Base-by-base conservation (phyloP, 2,888 invertebrate genomes). In the Oegoconia quadripuncta region DNA sequence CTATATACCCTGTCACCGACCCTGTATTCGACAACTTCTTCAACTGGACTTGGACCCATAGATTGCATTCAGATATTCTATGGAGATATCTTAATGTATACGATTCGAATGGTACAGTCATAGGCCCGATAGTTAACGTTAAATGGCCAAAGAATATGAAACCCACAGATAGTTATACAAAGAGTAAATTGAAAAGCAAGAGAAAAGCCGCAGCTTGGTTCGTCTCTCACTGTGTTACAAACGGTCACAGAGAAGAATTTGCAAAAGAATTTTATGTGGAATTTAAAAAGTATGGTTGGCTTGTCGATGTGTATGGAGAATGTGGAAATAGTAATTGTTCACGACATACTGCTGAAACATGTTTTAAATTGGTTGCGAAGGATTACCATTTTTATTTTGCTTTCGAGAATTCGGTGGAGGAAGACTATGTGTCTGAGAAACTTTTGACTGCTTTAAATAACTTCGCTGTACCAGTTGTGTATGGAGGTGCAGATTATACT, bases 391-490 rank as follows among this genome's bases (percentile, higher is more conserved):
- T 66, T 26, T 66, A 64, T 37, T 48, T 66, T n/a, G 49, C 66
- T 1, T 53, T 64, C 13, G 66, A 66, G 37, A 66, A 66, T 32
- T 60, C 62, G 0, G 55, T 64, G 6, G 22, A 50, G 2, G 56
- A 57, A 26, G 65, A 66, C 37, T 32, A 50, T 3, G 58, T 63
- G 13, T 62, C 65, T 3, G 66, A 64, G 42, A 64, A 64, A 35
- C 37, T 66, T 20, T 40, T 63, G 22, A 54, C 45, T 0, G 63
- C 79, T n/a, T 55, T 80, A 34, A 82, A 89, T 54, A 87, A 89
- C 64, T 82, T 89, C 51, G 77, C 90, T 7, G 69, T 91, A n/a
- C 91, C 91, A 0, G 86, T 91, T 8, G 91, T 90, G 14, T 90
- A 89, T 77, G 91, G 91, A 1, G 89, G 87, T 6, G 88, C 87